phyloP scores from a whole-genome alignment of 1,140 invertebrate species.

The Drosophila biarmipes region DNA sequence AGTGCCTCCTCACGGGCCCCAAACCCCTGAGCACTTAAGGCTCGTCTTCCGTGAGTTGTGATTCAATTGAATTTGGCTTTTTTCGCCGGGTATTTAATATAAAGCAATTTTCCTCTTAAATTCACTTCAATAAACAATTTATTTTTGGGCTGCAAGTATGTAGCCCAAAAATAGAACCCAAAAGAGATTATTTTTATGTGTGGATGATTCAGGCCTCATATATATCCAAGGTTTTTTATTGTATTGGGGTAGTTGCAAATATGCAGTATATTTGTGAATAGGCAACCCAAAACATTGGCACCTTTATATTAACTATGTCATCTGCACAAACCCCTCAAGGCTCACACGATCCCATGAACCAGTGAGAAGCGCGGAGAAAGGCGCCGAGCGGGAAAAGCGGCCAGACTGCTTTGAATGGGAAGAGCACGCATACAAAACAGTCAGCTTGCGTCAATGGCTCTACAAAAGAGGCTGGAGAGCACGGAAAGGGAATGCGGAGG shows the following conservation, averaged over 20 bases:
- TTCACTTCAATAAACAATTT: slow-evolving; percentile 82
- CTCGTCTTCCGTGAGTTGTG: slow-evolving; percentile 28
- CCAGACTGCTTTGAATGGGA: slow-evolving; percentile 4
- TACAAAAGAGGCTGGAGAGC: slow-evolving; percentile 10
- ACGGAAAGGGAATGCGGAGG: background rate
- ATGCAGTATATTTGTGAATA: slow-evolving; percentile 1
- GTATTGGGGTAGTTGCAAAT: background rate
- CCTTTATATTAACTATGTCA: slow-evolving; percentile 39
- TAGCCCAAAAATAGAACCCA: slow-evolving; percentile 31
- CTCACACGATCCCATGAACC: slow-evolving; percentile 48
- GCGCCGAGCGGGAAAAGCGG: background rate
- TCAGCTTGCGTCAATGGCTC: slow-evolving; percentile 39
- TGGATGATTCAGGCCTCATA: slow-evolving; percentile 31
- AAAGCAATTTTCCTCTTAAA: slow-evolving; percentile 80
- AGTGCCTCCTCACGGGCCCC: slow-evolving; percentile 1
- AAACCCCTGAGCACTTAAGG: slow-evolving; percentile 20
- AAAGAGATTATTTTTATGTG: slow-evolving; percentile 25
- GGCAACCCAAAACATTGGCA: too few species aligned
- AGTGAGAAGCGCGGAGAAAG: slow-evolving; percentile 41
- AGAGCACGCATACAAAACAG: slow-evolving; percentile 19
- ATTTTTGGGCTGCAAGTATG: slow-evolving; percentile 24
- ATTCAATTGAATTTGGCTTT: slow-evolving; percentile 35
- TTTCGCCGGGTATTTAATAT: slow-evolving; percentile 67
- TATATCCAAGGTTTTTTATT: background rate
- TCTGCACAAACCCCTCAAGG: slow-evolving; percentile 54